Base-by-base conservation (phyloP, 2,888 invertebrate genomes). In the Drosophila rubida region DNA sequence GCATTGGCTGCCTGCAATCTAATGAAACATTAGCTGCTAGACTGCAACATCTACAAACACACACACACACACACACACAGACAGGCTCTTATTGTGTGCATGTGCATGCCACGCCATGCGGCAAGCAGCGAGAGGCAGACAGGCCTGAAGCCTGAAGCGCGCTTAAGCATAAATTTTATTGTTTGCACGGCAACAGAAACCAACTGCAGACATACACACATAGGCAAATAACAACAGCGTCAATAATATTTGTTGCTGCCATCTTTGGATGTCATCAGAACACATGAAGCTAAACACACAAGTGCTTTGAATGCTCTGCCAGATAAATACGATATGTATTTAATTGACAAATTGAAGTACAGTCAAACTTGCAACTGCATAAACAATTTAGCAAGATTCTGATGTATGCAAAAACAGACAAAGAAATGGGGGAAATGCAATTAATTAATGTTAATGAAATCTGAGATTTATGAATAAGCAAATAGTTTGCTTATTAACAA, bases 11-110 rank as follows among this genome's bases (percentile, higher is more conserved):
- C 44, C 30, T 54, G 69, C 71, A 68, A 72, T 78, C 76, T 76
- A 78, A 78, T 81, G 65, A 78, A 80, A 80, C 73, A 81, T 78
- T 80, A 72, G 63, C 72, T 61, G 65, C n/a, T 55, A 44, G 50
- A 23, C 78, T 60, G 45, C 62, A 64, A 39, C 19, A 19, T 19
- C 63, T 62, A 42, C 55, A 58, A 11, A 30, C n/a, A 30, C 27
- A 27, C 27, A 19, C 60, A 51, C n/a, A 42, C 55, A 58, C 30
- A 30, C n/a, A 30, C 27, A 27, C 27, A 19, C 60, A 51, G n/a
- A n/a, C n/a, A n/a, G n/a, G n/a, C n/a, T n/a, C n/a, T n/a, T n/a
- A 63, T 58, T 54, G 27, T 53, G 49, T 54, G 55, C 41, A 13
- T 42, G 44, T 65, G 48, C 42, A 23, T 41, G 19, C 25, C 45